These are phyloP conservation scores for Drosophila simulans DNA, from an alignment of 1,140 invertebrate genomes.

Conservation along the genomic window DNA sequence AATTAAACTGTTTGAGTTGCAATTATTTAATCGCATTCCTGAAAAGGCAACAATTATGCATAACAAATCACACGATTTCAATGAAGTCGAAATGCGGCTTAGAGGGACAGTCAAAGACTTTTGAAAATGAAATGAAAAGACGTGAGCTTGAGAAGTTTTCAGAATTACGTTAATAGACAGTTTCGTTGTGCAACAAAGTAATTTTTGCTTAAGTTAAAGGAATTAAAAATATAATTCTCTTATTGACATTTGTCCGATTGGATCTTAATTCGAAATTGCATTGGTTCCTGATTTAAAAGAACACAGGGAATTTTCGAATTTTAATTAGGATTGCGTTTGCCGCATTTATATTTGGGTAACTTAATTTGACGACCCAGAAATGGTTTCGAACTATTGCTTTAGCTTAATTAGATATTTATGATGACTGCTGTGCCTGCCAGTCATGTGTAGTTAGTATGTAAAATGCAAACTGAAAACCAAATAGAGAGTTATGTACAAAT, in stretches of 20 bases:
- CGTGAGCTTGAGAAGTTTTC: neutral
- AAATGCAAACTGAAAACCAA: conserved; percentile 12
- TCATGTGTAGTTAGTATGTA: conserved; percentile 7
- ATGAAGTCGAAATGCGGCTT: conserved; percentile 16
- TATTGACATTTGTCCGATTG: neutral
- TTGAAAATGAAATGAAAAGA: neutral
- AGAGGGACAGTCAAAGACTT: conserved; percentile 11
- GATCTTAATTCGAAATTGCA: neutral
- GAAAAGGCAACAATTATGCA: conserved; percentile 37
- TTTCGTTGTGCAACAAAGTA: neutral
- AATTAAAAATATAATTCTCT: neutral
- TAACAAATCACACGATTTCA: conserved; percentile 35
- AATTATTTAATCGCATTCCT: conserved; percentile 56
- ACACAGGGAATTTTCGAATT: conserved; percentile 5
- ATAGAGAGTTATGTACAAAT: conserved; percentile 11
- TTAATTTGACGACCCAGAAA: conserved; percentile 10
- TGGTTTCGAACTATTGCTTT: conserved; percentile 23
- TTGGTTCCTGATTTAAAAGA: neutral
- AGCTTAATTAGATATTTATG: conserved; percentile 74
- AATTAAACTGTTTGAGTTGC: conserved; percentile 53
- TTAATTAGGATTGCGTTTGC: conserved; percentile 26
- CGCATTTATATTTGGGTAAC: conserved; percentile 14
- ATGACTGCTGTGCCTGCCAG: conserved; percentile 43
- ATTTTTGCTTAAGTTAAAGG: neutral
- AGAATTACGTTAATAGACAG: neutral